Evolutionary conservation across 2,113 vertebrate genomes (phyloP), one percentile per base, ranked within the genome.

Genomic region (Dicrurus megarhynchus): DNA sequence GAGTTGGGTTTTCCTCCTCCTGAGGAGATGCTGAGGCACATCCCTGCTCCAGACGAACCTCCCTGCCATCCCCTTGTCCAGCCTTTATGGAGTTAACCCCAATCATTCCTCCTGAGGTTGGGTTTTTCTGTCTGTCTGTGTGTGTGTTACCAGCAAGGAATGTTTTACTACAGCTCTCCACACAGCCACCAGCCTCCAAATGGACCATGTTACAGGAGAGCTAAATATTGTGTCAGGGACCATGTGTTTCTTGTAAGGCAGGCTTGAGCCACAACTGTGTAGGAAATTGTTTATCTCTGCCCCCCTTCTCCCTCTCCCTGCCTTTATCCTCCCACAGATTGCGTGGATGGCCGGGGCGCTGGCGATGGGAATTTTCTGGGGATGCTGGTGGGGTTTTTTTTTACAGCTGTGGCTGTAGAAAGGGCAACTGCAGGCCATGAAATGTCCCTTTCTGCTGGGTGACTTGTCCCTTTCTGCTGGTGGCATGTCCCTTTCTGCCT

Each of bases 171-270:
- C 86, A 82, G 83, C 93, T 97, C 98, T 97, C 97, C 98, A 97
- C 97, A 70, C 97, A 98, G 93, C 94, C 98, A 97, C 97, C 98
- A 97, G 87, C 97, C 98, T 98, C 98, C 98, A 97, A 98, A 95
- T 97, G 98, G 98, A 97, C 98, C 98, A 97, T 89, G 97, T 97
- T 95, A 96, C 88, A 94, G 95, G 79, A 92, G 95, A 97, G 84
- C 96, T 96, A 96, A 96, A 96, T 96, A 93, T 90, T 96, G 95
- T 98, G 97, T 97, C 97, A 97, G 96, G 85, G 89, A 97, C 95
- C 98, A 98, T 98, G 97, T 98, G 98, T 97, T 98, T 98, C 97
- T 98, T 97, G 97, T 98, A 97, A 98, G 92, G 87, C 33, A 17
- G 90, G 94, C 90, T 95, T 1, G 55, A 96, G 96, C 97, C 93